Evolutionary conservation across 53 echinoderm and acorn worm species (phyloP), one percentile per base, ranked within the genome.

Genomic region (Paelopatides confundens): DNA sequence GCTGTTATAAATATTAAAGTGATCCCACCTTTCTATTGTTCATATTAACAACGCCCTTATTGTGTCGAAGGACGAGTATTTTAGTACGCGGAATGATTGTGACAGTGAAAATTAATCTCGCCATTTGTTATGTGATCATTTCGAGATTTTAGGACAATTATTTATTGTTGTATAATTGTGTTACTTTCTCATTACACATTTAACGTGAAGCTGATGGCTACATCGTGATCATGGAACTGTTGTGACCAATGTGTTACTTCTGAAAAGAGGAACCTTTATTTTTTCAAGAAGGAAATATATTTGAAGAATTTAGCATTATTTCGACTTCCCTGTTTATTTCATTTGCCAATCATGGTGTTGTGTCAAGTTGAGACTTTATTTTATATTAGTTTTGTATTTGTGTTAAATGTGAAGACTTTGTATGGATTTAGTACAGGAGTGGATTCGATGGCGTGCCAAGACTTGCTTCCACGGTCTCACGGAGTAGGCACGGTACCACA

Each of bases 341-440:
- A 10, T 43, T 43, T 43, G 8, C 31, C 31, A 68, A 36, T 4
- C 7, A 40, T 74, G 74, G 26, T 17, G 23, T 74, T 74, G 46
- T 74, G 29, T 46, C 38, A 28, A 46, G 27, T 46, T 40, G 15
- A 43, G 10, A 37, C 70, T 26, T 39, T 74, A 23, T 74, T 74
- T 74, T 74, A 39, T 74, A 74, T 38, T 74, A n/a, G n/a, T n/a
- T n/a, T n/a, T n/a, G n/a, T n/a, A n/a, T 74, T 74, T 74, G 7
- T 74, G 39, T 26, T 74, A 18, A 32, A 74, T 40, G 24, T 74
- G 74, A 74, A 28, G 74, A 37, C 74, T 46, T 39, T 46, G 24
- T 24, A 46, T 46, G 74, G 74, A 74, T 74, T 3, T 74, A 27
- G 40, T 46, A 74, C 46, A 39, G 24, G 74, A 39, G 29, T 74